Evolutionary conservation across 1,140 invertebrate species (phyloP).

Genomic region (Heliconius hewitsoni): DNA sequence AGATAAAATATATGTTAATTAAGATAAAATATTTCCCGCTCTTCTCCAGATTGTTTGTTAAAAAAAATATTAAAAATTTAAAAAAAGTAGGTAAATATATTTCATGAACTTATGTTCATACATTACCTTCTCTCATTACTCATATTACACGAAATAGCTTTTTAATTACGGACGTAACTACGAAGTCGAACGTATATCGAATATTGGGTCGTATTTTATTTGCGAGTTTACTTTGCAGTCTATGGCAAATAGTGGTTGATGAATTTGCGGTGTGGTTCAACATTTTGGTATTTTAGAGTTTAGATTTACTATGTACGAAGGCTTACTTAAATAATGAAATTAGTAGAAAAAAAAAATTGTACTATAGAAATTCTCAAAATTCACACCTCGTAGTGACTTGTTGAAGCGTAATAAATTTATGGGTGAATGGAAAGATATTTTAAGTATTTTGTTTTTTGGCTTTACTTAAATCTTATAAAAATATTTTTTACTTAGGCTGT

Average conservation of each 20-base stretch:
- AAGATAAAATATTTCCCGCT: no score
- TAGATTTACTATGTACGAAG: background rate
- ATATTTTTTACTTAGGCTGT: background rate
- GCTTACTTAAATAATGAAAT: background rate
- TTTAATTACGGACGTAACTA: background rate
- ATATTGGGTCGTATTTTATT: conserved; percentile 8
- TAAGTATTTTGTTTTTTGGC: background rate
- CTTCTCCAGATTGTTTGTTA: no score
- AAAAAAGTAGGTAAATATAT: no score
- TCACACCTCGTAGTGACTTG: no score
- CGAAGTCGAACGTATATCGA: background rate
- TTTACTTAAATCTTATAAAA: no score
- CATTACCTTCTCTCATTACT: background rate
- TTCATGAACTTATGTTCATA: background rate
- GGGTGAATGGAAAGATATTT: background rate
- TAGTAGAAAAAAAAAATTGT: no score
- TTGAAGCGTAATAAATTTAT: no score
- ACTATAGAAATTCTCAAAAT: no score
- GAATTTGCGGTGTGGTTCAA: background rate
- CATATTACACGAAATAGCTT: conserved; percentile 1
- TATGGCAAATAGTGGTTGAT: background rate
- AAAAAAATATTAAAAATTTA: no score
- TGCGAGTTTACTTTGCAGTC: conserved; percentile 5
- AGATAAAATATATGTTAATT: no score
- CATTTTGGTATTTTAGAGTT: background rate